Conservation (phyloP, 2,888 invertebrate species). For the Caenorhabditis doughertyi region DNA sequence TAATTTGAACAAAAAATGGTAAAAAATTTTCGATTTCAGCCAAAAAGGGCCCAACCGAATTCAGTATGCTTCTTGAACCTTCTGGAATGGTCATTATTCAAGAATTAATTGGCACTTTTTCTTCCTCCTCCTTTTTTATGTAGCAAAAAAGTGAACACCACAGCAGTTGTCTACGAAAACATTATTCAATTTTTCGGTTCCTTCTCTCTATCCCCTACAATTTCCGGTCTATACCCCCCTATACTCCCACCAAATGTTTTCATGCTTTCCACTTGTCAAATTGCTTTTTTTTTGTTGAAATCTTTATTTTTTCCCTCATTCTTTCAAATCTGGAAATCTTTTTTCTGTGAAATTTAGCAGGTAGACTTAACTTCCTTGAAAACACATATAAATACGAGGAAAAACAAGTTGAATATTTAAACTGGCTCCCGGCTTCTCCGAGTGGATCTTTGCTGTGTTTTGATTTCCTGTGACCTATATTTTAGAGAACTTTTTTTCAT, state of each 20-base stretch:
- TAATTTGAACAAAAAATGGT: too few relatives aligned
- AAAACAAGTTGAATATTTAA: neutral
- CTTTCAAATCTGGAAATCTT: neutral
- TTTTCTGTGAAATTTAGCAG: neutral
- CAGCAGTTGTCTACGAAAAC: conserved; percentile 1
- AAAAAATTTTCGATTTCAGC: too few relatives aligned
- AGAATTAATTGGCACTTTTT: neutral
- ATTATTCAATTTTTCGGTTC: conserved; percentile 24
- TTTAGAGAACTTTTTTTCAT: neutral
- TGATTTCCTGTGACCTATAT: neutral
- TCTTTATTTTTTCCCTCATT: neutral
- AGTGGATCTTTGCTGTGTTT: neutral
- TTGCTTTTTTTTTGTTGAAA: neutral
- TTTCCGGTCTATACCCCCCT: conserved; percentile 14
- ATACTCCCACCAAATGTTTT: conserved; percentile 1
- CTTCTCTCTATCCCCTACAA: conserved; percentile 26
- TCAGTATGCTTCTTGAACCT: neutral
- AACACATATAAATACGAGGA: neutral
- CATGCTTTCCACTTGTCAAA: neutral
- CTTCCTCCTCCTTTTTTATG: neutral
- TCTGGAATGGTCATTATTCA: neutral
- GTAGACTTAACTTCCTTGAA: conserved; percentile 3
- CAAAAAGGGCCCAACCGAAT: too few relatives aligned
- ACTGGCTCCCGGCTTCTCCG: neutral
- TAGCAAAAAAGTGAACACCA: neutral